Evolutionary conservation across 2,113 vertebrate species (phyloP).

Genomic region (Chitala chitala): DNA sequence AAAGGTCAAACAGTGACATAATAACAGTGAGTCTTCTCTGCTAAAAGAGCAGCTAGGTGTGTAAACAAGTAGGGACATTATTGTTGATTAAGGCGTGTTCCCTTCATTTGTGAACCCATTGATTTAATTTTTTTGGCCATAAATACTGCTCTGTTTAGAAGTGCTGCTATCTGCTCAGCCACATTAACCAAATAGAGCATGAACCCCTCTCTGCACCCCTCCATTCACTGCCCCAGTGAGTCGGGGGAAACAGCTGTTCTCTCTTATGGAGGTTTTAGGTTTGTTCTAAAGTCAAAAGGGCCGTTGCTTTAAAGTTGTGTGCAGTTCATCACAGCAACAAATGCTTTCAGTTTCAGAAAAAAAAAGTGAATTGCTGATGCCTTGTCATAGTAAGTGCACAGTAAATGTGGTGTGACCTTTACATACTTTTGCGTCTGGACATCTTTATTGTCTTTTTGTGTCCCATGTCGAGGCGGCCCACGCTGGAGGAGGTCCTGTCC

Average conservation of each 20-base stretch:
- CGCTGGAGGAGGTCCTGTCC: constrained; percentile 83
- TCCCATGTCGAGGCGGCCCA: constrained; percentile 63
- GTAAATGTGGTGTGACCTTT: no score
- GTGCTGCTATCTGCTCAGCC: not conserved
- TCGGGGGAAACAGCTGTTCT: constrained; percentile 18
- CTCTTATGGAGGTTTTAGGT: not conserved
- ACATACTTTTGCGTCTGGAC: no score
- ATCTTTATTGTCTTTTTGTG: not conserved
- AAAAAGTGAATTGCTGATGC: no score
- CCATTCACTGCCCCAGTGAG: not conserved
- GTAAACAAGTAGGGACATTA: constrained; percentile 6
- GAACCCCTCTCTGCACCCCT: not conserved
- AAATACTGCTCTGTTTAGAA: not conserved
- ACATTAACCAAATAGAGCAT: constrained; percentile 29
- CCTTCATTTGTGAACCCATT: not conserved
- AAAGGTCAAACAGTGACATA: no score
- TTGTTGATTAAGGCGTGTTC: not conserved
- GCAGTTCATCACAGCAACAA: not conserved
- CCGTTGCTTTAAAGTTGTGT: not conserved
- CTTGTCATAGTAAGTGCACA: no score
- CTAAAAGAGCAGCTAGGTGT: not conserved
- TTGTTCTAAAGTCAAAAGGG: not conserved
- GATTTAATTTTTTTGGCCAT: not conserved
- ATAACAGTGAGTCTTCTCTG: no score
- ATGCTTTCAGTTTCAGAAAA: not conserved